A percentile compares a stretch with the other conserved stretches of the same genome.
phyloP scores from a whole-genome alignment of 2,888 invertebrate species.

The Augochlorella aurata region DNA sequence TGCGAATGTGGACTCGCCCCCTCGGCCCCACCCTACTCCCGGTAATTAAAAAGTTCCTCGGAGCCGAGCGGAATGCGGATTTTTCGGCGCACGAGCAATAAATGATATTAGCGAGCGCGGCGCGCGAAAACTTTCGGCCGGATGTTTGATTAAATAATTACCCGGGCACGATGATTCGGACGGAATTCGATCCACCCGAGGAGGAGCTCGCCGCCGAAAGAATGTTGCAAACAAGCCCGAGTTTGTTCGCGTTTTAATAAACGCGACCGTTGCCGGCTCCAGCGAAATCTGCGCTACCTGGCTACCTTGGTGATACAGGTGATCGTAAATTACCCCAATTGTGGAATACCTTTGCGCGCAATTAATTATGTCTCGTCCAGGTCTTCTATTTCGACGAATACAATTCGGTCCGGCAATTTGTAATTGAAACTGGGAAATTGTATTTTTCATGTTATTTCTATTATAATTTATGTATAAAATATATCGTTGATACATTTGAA shows the following conservation, averaged over 20 bases:
- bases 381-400: too few relatives aligned
- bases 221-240: neutral
- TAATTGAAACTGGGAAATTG: too few relatives aligned
- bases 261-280: neutral
- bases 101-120: neutral
- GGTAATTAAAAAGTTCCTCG: slow-evolving; percentile 24
- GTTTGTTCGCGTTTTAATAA: neutral
- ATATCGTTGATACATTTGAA: too few relatives aligned
- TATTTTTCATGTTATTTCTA: too few relatives aligned
- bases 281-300: too few relatives aligned
- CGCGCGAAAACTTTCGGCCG: neutral
- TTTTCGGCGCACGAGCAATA: neutral
- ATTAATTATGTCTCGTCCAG: too few relatives aligned
- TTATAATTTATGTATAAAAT: too few relatives aligned
- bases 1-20: neutral
- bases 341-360: too few relatives aligned
- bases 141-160: neutral
- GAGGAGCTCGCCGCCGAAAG: neutral
- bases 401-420: too few relatives aligned
- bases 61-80: neutral
- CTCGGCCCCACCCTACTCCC: neutral
- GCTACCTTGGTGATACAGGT: neutral
- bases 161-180: neutral
- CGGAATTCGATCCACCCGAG: neutral
- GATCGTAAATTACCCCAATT: too few relatives aligned